phyloP scores from a whole-genome alignment of 2,888 invertebrate genomes.

The Aleiodes testaceus region DNA sequence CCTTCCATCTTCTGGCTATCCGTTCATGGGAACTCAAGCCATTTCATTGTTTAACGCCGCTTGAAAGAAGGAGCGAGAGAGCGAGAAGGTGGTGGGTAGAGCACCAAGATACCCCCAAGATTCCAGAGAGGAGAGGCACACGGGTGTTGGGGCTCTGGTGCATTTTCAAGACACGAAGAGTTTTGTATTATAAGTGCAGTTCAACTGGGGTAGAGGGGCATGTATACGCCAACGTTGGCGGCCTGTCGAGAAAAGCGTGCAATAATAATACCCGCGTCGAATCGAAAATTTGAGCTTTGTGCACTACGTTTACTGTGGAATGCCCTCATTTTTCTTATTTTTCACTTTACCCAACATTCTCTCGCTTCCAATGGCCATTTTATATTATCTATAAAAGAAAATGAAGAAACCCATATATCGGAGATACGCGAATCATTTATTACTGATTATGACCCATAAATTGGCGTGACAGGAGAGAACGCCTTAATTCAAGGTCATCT shows the following conservation, averaged over 20 bases:
- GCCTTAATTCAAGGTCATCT: conserved; percentile 23
- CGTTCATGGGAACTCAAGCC: conserved; percentile 68
- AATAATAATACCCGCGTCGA: conserved; percentile 66
- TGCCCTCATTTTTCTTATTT: conserved; percentile 42
- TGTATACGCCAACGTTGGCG: conserved; percentile 40
- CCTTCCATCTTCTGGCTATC: conserved; percentile 59
- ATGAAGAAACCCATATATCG: too few relatives aligned
- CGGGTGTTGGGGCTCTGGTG: neutral
- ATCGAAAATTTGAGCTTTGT: conserved; percentile 61
- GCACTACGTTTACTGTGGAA: conserved; percentile 42
- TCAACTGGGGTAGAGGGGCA: conserved; percentile 12
- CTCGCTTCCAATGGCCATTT: neutral
- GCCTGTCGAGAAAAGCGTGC: conserved; percentile 30
- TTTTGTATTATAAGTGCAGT: conserved; percentile 29
- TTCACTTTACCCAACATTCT: conserved; percentile 33
- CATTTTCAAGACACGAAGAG: conserved; percentile 27
- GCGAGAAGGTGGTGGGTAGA: conserved; percentile 26
- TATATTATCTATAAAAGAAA: neutral
- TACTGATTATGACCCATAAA: conserved; percentile 16
- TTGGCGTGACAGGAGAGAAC: conserved; percentile 14
- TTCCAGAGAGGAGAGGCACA: neutral
- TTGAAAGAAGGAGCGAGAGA: conserved; percentile 29
- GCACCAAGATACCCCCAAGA: neutral
- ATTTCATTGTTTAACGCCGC: conserved; percentile 67
- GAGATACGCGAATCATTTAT: neutral